Base-by-base conservation (phyloP, 2,888 invertebrate species). In the Cephus nigrinus region DNA sequence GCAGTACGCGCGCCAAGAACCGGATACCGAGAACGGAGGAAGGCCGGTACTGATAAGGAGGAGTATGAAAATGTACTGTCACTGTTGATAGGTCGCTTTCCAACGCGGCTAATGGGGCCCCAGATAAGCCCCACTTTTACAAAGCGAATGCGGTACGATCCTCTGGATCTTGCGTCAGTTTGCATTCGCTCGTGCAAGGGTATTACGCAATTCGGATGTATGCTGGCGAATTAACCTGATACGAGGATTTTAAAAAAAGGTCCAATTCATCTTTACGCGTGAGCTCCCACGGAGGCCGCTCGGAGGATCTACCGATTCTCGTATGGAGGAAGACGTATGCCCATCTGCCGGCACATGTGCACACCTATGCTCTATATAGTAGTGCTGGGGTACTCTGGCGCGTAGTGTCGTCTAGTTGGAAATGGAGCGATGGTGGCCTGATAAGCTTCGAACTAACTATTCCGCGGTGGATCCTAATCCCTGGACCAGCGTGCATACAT, bases 351-450 rank as follows among this genome's bases (percentile, higher is more conserved):
- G 5, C 5, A 55, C 55, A 55, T 23, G 23, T 55, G 55, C 2
- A 5, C 2, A 5, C 12, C 12, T 23, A 23, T 55, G 15, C 23
- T 55, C 3, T 12, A 9, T 23, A 9, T 55, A 23, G 23, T 9
- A 55, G 9, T 15, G 36, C 0, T 36, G 36, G 12, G 12, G 4
- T 36, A 12, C 36, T 36, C 15, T 23, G 55, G 9, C 55, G 55
- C 55, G 55, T 55, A 55, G 55, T 55, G 55, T 23, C 74, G 79
- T 75, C 78, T 78, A 78, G 80, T 80, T 82, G 80, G 80, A 84
- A 85, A 81, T 82, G 82, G 82, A 79, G 83, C 82, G 81, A 84
- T 81, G 85, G 75, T 81, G 83, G 80, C 81, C 84, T 83, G 84
- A 85, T 85, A 84, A 84, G 85, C 83, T 84, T 83, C 78, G 80